Base-by-base conservation (phyloP, 2,888 invertebrate species). In the Alloscopus bannaensis region DNA sequence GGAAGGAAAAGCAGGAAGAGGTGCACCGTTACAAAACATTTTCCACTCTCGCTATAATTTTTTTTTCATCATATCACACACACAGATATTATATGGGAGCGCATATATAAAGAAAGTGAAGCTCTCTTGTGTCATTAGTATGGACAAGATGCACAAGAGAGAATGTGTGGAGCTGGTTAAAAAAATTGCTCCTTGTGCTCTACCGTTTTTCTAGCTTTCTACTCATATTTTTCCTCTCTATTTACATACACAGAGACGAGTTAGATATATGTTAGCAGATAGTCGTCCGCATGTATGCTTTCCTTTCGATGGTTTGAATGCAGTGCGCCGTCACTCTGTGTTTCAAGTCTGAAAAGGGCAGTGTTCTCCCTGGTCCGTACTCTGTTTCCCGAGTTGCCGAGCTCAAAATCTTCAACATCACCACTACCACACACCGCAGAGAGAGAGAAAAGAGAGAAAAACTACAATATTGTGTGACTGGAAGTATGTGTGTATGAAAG, bases 321-420 rank as follows among this genome's bases (percentile, higher is more conserved):
- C n/a, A n/a, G 55, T 70, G 70, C 71, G 50, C 50, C 52, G 28
- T 62, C 62, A 26, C 45, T 45, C 3, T 45, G n/a, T 36, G 36
- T 59, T 45, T 60, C 16, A 22, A 22, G 3, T 28, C 18, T 29
- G 24, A 29, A 73, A 55, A 65, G 72, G 72, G 72, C 64, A 64
- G 29, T 52, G 72, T 65, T 65, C 57, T 55, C 64, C 64, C 65
- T 73, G n/a, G n/a, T 45, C 65, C 22, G 65, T 55, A 65, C 50
- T 70, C 26, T 24, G 22, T 52, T 47, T 11, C 28, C 60, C 62
- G 52, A 72, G 64, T 62, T 72, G 72, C 64, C 55, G 72, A 64
- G n/a, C n/a, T n/a, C n/a, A n/a, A n/a, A n/a, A n/a, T n/a, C n/a
- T n/a, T n/a, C n/a, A n/a, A n/a, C n/a, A n/a, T n/a, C n/a, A n/a